Percentiles rank a stretch among this genome's conserved stretches.
Conservation (phyloP, 2,888 invertebrate species). For the Drepanosiphum platanoidis region DNA sequence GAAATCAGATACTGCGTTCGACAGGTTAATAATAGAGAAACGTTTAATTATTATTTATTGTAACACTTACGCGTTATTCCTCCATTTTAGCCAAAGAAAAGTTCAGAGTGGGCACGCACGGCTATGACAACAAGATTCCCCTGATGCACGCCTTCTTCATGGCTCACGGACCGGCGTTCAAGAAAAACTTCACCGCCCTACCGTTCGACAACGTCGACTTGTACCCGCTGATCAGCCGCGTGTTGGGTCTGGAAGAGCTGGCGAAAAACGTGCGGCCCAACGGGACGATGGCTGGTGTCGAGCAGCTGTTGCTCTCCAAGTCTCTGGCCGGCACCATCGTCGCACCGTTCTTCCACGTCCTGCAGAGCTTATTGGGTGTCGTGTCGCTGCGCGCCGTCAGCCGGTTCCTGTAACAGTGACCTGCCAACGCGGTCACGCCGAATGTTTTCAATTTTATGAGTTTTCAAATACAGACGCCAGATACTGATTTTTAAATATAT, state of each 20-base stretch:
- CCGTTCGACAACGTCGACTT: conserved; percentile 76
- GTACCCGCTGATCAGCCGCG: conserved; percentile 70
- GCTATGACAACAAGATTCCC: conserved; percentile 73
- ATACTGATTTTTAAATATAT: too few species aligned
- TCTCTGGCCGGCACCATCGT: neutral
- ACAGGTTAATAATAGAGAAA: too few species aligned
- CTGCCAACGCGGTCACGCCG: neutral
- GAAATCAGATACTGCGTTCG: neutral
- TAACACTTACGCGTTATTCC: too few species aligned
- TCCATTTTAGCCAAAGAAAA: conserved; percentile 27
- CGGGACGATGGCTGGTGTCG: conserved; percentile 62
- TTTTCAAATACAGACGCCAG: too few species aligned
- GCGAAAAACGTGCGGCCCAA: conserved; percentile 27
- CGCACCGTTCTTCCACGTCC: neutral
- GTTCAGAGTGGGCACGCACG: conserved; percentile 71
- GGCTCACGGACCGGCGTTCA: conserved; percentile 76
- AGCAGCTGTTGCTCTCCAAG: conserved; percentile 12
- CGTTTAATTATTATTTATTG: too few species aligned
- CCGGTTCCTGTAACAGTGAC: neutral
- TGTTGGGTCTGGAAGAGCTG: conserved; percentile 63
- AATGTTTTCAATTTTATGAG: too few species aligned
- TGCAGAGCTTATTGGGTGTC: neutral
- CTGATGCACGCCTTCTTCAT: conserved; percentile 79
- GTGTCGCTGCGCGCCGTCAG: neutral
- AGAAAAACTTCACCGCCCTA: conserved; percentile 69